A percentile compares a stretch with the other conserved stretches of the same genome.
Conservation (phyloP, 2,888 invertebrate species). For the Sinotaia quadrata region DNA sequence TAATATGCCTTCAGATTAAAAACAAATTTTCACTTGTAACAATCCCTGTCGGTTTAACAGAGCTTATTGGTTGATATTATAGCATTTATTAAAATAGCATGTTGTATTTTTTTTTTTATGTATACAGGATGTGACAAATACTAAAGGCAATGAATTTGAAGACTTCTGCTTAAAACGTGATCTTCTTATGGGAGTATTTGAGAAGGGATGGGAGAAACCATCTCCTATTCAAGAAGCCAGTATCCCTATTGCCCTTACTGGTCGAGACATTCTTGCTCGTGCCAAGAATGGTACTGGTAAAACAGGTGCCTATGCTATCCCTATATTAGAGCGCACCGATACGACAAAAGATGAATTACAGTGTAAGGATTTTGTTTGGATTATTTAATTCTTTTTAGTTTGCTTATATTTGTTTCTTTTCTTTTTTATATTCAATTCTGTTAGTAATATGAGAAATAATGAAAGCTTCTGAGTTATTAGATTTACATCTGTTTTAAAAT, state of each 20-base stretch:
- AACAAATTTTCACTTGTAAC: too few relatives aligned
- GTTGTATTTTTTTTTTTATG: not conserved
- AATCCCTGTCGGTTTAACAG: too few relatives aligned
- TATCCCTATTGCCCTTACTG: slow-evolving; percentile 97
- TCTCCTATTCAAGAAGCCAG: slow-evolving; percentile 96
- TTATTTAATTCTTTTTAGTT: too few relatives aligned
- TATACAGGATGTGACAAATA: slow-evolving; percentile 95
- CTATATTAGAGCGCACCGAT: slow-evolving; percentile 91
- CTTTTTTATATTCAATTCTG: too few relatives aligned
- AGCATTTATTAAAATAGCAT: not conserved
- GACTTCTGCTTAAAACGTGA: slow-evolving; percentile 98
- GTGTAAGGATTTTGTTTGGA: slow-evolving; percentile 75
- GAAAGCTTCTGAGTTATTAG: too few relatives aligned
- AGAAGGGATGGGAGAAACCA: slow-evolving; percentile 99
- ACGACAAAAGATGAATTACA: slow-evolving; percentile 91
- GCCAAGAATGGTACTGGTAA: slow-evolving; percentile 99
- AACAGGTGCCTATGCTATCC: slow-evolving; percentile 99
- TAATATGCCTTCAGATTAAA: too few relatives aligned
- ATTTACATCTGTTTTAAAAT: too few relatives aligned
- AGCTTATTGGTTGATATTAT: too few relatives aligned
- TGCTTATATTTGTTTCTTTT: too few relatives aligned
- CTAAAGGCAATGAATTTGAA: slow-evolving; percentile 99
- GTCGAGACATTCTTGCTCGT: slow-evolving; percentile 96
- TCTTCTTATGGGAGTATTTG: slow-evolving; percentile 99
- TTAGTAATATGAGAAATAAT: too few relatives aligned